Conservation (phyloP, 2,888 invertebrate species). For the Physocephala rufipes region DNA sequence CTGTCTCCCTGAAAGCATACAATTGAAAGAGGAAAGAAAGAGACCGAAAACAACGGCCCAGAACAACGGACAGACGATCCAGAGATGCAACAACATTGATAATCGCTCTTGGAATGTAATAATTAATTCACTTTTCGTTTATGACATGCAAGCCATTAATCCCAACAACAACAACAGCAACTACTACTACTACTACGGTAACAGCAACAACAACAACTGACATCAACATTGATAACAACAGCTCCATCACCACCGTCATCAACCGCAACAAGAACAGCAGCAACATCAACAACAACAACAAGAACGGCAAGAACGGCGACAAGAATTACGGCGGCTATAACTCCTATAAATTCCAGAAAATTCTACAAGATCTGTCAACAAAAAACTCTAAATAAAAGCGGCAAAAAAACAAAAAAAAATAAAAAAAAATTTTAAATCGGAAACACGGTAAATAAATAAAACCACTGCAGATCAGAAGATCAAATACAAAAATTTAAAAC, state of each 20-base stretch:
- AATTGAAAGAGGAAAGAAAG: neutral
- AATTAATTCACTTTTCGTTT: constrained; percentile 43
- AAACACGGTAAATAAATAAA: constrained; percentile 11
- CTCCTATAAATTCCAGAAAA: too few species aligned
- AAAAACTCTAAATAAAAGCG: constrained; percentile 17
- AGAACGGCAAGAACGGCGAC: too few species aligned
- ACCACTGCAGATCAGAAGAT: constrained; percentile 37
- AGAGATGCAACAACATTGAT: neutral
- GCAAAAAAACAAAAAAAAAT: neutral
- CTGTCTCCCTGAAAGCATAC: constrained; percentile 25
- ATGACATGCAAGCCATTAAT: constrained; percentile 42
- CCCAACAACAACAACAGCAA: neutral
- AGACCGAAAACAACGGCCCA: neutral
- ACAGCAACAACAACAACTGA: constrained; percentile 7
- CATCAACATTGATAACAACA: constrained; percentile 28
- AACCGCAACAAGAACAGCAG: constrained; percentile 14
- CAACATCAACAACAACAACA: neutral
- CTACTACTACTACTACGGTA: too few species aligned
- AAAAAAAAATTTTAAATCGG: too few species aligned
- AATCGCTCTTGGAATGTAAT: constrained; percentile 5
- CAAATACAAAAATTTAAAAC: constrained; percentile 28
- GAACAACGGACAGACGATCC: too few species aligned
- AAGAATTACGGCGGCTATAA: too few species aligned
- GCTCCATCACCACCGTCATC: constrained; percentile 24
- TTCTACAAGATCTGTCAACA: neutral